These are phyloP conservation scores for Drosophila jambulina DNA, from an alignment of 1,140 invertebrate species.

Conservation along the genomic window DNA sequence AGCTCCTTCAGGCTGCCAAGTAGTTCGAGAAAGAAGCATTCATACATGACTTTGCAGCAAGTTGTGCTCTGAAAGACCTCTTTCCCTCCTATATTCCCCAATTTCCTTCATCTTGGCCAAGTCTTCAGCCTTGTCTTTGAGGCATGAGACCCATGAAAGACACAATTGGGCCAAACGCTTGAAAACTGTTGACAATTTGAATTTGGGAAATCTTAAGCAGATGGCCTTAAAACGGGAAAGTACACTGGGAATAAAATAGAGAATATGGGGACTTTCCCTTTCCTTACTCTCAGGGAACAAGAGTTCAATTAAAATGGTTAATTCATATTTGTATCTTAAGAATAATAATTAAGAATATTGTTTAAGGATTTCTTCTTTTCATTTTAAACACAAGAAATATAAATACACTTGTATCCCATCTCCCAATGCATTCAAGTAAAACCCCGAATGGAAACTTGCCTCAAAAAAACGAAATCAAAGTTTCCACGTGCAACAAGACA, in stretches of 20 bases:
- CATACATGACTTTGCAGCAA: slow-evolving; percentile 38
- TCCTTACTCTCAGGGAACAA: too few species aligned
- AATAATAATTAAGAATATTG: too few species aligned
- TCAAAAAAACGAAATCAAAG: slow-evolving; percentile 32
- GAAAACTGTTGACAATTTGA: slow-evolving; percentile 76
- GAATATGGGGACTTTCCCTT: too few species aligned
- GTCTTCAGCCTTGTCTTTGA: slow-evolving; percentile 6
- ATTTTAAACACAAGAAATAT: too few species aligned
- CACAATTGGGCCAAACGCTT: slow-evolving; percentile 63
- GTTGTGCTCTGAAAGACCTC: neutral
- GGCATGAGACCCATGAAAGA: slow-evolving; percentile 26
- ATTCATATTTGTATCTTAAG: too few species aligned
- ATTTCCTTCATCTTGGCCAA: neutral
- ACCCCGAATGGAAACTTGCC: slow-evolving; percentile 5
- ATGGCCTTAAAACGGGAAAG: slow-evolving; percentile 20
- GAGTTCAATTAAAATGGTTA: too few species aligned
- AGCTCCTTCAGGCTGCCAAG: slow-evolving; percentile 21
- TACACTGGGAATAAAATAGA: neutral
- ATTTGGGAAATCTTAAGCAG: slow-evolving; percentile 41
- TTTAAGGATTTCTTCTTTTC: neutral
- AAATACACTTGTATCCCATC: too few species aligned
- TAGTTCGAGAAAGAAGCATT: slow-evolving; percentile 17
- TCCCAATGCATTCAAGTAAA: neutral
- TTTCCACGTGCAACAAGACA: slow-evolving; percentile 52
- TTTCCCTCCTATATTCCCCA: neutral